Evolutionary conservation across 2,797 vertebrate species (phyloP), one percentile per base, ranked within the genome.

Genomic region (Chiroxiphia lanceolata): DNA sequence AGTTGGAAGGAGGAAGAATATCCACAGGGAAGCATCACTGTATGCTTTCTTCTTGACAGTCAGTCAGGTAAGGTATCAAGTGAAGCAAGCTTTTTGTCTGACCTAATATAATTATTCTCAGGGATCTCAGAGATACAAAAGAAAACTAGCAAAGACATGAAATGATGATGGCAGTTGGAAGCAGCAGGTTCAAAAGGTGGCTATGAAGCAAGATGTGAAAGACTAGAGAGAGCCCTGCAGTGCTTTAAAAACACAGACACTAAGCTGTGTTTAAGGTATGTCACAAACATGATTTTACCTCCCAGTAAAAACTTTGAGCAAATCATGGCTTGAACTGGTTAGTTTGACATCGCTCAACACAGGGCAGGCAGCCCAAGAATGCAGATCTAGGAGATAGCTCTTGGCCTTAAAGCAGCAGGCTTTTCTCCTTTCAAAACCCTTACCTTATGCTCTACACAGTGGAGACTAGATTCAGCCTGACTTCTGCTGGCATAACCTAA

Each of bases 321-420:
- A 95, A 96, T 68, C 71, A 80, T 15, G 22, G 45, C 84, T 89
- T 77, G 74, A 95, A 93, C 78, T 89, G 93, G 56, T 40, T 61
- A 77, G 71, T 56, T 69, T 4, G 4, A 68, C 75, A 92, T 59
- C 27, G 64, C 51, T 77, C 74, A 87, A 44, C 65, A 78, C 50
- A 68, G 68, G 81, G 84, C 77, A 94, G 63, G 77, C 22, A 88
- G 80, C 47, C 65, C 77, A 68, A 80, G 93, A 95, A 96, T 77
- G 85, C 54, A 88, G 93, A 96, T 94, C 42, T 78, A 57, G 33
- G 83, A 91, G 95, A 96, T 80, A 95, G 50, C n/a, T 63, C 47
- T 90, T 81, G 69, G 63, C 83, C 75, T 90, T 89, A 77, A 89
- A 90, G 86, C 29, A 95, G 81, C 88, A 94, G 91, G 94, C 87